Evolutionary conservation across 2,797 vertebrate genomes (phyloP).

Genomic region (Monodelphis domestica): DNA sequence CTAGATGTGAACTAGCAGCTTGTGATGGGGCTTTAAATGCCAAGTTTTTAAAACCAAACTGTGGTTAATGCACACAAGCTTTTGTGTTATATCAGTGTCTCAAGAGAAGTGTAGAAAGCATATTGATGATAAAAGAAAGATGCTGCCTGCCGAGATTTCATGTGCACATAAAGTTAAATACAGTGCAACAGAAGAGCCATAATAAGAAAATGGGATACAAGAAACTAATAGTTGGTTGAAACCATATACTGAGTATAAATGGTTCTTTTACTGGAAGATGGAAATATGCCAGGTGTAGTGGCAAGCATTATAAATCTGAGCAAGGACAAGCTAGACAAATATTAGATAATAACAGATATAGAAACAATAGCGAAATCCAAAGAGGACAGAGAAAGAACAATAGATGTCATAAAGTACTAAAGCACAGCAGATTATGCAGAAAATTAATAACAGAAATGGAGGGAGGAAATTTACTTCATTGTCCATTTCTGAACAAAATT

Average conservation of each 20-base stretch:
- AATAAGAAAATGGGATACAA: neutral
- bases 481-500: neutral
- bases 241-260: neutral
- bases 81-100: neutral
- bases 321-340: neutral
- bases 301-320: neutral
- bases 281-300: neutral
- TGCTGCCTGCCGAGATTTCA: neutral
- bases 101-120: neutral
- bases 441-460: neutral
- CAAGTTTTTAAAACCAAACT: neutral
- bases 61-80: neutral
- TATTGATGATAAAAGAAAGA: neutral
- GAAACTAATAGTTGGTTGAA: neutral
- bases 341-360: neutral
- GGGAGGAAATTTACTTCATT: neutral
- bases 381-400: neutral
- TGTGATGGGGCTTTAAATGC: neutral
- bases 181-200: neutral
- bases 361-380: neutral
- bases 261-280: neutral
- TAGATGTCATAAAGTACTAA: neutral
- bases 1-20: neutral
- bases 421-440: neutral
- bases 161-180: neutral